Conservation (phyloP, 2,888 invertebrate species). For the Heliconius sara region DNA sequence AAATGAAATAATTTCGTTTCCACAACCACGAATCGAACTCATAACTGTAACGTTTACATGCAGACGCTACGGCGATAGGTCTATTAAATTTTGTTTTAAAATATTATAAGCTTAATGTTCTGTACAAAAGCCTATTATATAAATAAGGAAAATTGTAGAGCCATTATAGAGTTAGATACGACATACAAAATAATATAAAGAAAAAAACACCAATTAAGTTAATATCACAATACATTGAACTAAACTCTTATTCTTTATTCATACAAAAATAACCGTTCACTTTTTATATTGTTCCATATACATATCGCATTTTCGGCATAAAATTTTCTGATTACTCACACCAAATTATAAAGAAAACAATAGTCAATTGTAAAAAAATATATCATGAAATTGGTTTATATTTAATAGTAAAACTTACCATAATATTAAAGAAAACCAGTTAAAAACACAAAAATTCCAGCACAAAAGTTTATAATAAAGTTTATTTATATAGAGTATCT, state of each 20-base stretch:
- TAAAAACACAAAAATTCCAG: slow-evolving; percentile 43
- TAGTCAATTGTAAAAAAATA: background rate
- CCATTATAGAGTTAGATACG: background rate
- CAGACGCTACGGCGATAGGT: background rate
- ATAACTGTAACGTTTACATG: background rate
- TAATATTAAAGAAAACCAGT: slow-evolving; percentile 50
- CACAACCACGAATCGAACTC: background rate
- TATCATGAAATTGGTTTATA: background rate
- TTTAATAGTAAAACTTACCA: slow-evolving; percentile 49
- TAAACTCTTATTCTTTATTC: slow-evolving; percentile 2
- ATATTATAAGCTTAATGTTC: background rate
- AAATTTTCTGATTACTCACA: background rate
- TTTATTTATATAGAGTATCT: slow-evolving; percentile 57
- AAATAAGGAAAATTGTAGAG: background rate
- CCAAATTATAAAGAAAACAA: slow-evolving; percentile 5
- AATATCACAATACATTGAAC: background rate
- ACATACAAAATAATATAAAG: background rate
- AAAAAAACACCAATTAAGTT: background rate
- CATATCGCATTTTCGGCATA: background rate
- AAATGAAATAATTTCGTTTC: background rate
- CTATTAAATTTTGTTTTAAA: background rate
- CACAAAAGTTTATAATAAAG: slow-evolving; percentile 45
- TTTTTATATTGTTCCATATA: background rate
- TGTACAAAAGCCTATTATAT: background rate
- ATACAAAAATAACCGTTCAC: background rate